Evolutionary conservation across 2,113 vertebrate species (phyloP).

Genomic region (Ceuthmochares aereus): DNA sequence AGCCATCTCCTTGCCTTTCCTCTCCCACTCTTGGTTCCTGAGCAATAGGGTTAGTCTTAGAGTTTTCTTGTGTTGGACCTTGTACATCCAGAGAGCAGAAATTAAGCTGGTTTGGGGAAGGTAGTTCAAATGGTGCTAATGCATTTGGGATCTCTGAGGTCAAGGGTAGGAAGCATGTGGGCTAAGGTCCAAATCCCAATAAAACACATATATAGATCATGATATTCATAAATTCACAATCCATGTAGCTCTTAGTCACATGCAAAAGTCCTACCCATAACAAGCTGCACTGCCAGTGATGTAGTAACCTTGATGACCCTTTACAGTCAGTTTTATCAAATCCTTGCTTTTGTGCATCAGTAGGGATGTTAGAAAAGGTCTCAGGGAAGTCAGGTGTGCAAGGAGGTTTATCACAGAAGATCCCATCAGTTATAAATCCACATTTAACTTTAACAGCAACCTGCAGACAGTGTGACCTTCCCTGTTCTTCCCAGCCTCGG

Average conservation of each 20-base stretch:
- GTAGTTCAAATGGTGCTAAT: background rate
- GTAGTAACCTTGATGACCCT: background rate
- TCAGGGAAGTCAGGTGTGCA: background rate
- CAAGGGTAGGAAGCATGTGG: background rate
- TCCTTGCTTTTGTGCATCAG: background rate
- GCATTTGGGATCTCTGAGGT: background rate
- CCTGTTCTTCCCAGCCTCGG: background rate
- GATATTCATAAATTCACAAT: background rate
- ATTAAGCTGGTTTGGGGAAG: background rate
- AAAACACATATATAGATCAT: accelerated
- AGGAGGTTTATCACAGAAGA: background rate
- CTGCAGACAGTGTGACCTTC: background rate
- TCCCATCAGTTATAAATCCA: background rate
- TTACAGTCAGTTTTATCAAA: background rate
- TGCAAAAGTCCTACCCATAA: accelerated
- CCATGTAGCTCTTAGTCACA: accelerated
- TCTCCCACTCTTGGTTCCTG: too few relatives aligned
- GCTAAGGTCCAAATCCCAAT: background rate
- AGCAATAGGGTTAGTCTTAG: too few relatives aligned
- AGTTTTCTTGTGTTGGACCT: too few relatives aligned
- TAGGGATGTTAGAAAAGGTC: background rate
- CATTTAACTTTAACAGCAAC: background rate
- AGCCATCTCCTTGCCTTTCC: too few relatives aligned
- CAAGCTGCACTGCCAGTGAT: background rate
- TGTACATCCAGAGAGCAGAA: background rate